Evolutionary conservation across 2,113 vertebrate species (phyloP), one percentile per base, ranked within the genome.

Genomic region (Grus americana): DNA sequence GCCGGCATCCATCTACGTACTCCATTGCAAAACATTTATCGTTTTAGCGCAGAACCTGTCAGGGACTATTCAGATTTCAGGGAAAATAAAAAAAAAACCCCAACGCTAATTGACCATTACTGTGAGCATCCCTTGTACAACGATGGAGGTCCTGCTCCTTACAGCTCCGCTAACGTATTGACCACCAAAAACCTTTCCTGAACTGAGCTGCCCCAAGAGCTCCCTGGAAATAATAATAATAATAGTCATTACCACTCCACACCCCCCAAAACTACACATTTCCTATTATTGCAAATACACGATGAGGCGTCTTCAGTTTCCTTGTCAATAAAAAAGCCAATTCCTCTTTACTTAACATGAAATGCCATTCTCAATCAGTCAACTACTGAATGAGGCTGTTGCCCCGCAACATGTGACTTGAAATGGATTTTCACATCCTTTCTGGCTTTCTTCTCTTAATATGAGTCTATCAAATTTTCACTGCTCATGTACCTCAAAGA

Each of bases 301-400:
- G 44, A 91, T 4, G 4, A 68, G 36, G 24, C 30, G 26, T 78
- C 71, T 79, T 86, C 54, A 44, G 46, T 32, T 76, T 78, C 46
- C 68, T 38, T 46, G 46, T 80, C 62, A 79, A 88, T 54, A 94
- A 92, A 92, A 90, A 67, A 65, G 34, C 23, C 3, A 3, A 82
- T 72, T 82, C 62, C 79, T 92, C 54, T 61, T 88, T 75, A 57
- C 44, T 85, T 57, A 52, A 82, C 23, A 40, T 73, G 34, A 40
- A 57, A 54, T 24, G 40, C 18, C 38, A 55, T 27, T 79, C 85
- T 72, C 85, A 75, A 47, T 91, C 76, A 62, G 65, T 71, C 78
- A 93, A 2, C 84, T 88, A 93, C 75, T 90, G 90, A 88, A 88
- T 68, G 66, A 94, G 90, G 65, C 75, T 75, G 78, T 29, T 90